Percentiles rank a stretch among this genome's conserved stretches.
phyloP scores from a whole-genome alignment of 2,888 invertebrate genomes.

The Rutpela maculata region DNA sequence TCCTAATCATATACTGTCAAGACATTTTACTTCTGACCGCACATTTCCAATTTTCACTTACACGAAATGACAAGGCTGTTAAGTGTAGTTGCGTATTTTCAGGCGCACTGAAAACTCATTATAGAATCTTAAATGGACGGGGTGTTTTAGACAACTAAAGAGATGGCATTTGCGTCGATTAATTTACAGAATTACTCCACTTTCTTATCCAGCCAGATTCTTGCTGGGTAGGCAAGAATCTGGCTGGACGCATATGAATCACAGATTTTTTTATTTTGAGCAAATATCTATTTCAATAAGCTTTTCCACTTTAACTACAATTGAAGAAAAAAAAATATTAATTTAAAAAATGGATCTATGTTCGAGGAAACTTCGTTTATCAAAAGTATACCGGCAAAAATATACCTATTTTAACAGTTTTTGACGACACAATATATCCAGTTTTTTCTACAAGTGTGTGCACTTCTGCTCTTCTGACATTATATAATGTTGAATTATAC shows the following conservation, averaged over 20 bases:
- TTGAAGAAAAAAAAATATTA: too few species aligned
- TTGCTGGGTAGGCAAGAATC: background rate
- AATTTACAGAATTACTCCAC: background rate
- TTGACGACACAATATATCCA: too few species aligned
- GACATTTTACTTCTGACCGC: background rate
- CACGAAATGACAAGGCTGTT: background rate
- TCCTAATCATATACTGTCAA: background rate
- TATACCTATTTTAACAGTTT: too few species aligned
- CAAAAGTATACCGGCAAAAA: too few species aligned
- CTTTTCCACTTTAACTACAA: too few species aligned
- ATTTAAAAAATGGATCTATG: too few species aligned
- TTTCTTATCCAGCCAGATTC: background rate
- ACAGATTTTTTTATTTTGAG: background rate
- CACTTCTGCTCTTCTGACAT: too few species aligned
- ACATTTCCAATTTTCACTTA: background rate
- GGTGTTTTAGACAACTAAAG: background rate
- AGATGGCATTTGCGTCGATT: background rate
- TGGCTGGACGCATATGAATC: background rate
- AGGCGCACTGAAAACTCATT: constrained; percentile 1
- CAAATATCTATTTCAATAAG: too few species aligned
- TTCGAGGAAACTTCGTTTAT: too few species aligned
- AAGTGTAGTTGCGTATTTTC: constrained; percentile 1
- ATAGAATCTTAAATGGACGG: background rate
- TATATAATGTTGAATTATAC: too few species aligned
- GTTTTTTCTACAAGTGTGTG: too few species aligned